Conservation (phyloP, 2,888 invertebrate species). For the Catocala fraxini region DNA sequence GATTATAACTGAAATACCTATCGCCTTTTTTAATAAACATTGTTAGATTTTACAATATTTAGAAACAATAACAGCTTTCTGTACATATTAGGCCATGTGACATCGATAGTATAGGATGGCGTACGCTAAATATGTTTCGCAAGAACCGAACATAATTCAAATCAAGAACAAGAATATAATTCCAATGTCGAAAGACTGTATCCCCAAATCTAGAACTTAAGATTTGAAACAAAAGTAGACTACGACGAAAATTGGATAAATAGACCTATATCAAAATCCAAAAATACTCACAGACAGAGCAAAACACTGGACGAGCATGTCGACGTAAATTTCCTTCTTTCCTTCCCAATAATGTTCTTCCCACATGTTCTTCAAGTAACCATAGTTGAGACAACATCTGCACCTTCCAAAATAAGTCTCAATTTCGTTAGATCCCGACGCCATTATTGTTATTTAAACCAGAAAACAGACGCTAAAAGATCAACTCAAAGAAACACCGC, state of each 20-base stretch:
- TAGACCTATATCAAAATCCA: conserved; percentile 32
- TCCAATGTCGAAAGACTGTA: background rate
- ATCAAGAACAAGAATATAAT: background rate
- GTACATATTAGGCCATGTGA: background rate
- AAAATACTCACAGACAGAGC: conserved; percentile 63
- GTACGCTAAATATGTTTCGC: conserved; percentile 1
- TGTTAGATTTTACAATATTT: too few relatives aligned
- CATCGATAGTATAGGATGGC: conserved; percentile 1
- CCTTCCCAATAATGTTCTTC: conserved; percentile 52
- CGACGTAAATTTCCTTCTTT: conserved; percentile 64
- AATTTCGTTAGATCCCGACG: conserved; percentile 42
- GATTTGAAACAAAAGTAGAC: conserved; percentile 31
- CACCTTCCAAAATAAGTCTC: conserved; percentile 63
- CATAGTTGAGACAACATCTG: conserved; percentile 69
- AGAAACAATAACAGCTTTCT: too few relatives aligned
- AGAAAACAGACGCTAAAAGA: background rate
- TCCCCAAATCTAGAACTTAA: conserved; percentile 9
- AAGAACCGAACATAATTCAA: background rate
- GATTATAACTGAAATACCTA: too few relatives aligned
- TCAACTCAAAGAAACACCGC: conserved; percentile 20
- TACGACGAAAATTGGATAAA: conserved; percentile 34
- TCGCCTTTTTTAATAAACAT: too few relatives aligned
- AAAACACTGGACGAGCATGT: conserved; percentile 73
- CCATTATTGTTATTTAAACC: conserved; percentile 28
- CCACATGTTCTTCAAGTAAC: conserved; percentile 70